Base-by-base conservation (phyloP, 2,888 invertebrate species). In the Anorthoa munda region DNA sequence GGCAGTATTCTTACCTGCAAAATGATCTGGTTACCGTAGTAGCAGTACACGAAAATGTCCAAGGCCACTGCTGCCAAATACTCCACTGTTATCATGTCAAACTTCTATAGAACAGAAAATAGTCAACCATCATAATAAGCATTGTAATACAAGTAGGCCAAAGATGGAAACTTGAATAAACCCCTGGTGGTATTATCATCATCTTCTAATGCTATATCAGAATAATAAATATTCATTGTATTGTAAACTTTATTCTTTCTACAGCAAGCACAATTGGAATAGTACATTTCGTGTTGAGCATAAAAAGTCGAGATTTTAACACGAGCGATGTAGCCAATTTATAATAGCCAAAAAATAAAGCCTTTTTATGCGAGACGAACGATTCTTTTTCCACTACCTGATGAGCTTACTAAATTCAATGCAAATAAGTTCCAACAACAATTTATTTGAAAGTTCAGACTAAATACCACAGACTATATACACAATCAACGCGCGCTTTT, bases 21-120 rank as follows among this genome's bases (percentile, higher is more conserved):
- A 64, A 94, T 95, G 2, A 96, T 93, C 87, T 95, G 95, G 68
- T 94, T 94, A 23, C 96, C 96, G 70, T 92, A 95, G 77, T 94
- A 95, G 77, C 96, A 96, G 76, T 95, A 95, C 4, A 96, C 91
- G 55, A 93, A 95, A 9, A 92, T 95, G n/a, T 96, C 95, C 75
- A 95, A 83, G 0, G 93, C 93, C 0, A 95, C 95, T 2, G 96
- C 96, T 4, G 83, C 92, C 31, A 95, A 75, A 59, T 96, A 96
- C 79, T 96, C 95, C 66, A 94, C 92, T 0, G 95, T 95, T 4
- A 93, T 87, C 93, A 93, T 93, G 74, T 95, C 93, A 78, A 95
- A 94, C 78, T 94, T 93, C 96, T 95, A 87, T 26, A 90, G 71
- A 59, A 60, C 21, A 64, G 53, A 11, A 13, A 18, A 26, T 2